Evolutionary conservation across 2,797 vertebrate species (phyloP).

Genomic region (Chanos chanos): DNA sequence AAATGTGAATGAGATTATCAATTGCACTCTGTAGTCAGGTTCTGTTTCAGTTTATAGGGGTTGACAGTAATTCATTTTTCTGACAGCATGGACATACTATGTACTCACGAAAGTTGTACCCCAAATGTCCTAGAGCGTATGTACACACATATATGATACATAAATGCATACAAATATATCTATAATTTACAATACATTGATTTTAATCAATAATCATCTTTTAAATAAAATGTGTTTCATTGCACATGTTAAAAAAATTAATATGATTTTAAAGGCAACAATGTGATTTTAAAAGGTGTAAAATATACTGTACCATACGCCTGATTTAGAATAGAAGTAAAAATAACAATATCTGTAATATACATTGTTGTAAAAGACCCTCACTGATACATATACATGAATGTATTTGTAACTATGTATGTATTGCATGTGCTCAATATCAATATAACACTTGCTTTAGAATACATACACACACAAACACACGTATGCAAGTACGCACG

Average conservation of each 20-base stretch:
- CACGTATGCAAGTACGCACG: slow-evolving; percentile 28
- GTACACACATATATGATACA: slow-evolving; percentile 60
- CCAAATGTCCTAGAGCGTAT: slow-evolving; percentile 54
- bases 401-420: slow-evolving; percentile 46
- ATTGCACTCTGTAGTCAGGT: too few relatives aligned
- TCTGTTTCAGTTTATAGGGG: not conserved
- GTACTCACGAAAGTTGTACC: slow-evolving; percentile 57
- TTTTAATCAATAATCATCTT: slow-evolving; percentile 73
- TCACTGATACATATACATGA: slow-evolving; percentile 68
- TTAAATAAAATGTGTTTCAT: slow-evolving; percentile 78
- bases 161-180: slow-evolving; percentile 67
- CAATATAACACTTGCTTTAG: slow-evolving; percentile 39
- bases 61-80: not conserved
- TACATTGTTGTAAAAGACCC: slow-evolving; percentile 74
- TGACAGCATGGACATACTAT: slow-evolving; percentile 21
- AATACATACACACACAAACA: slow-evolving; percentile 36
- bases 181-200: slow-evolving; percentile 74
- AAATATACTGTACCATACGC: slow-evolving; percentile 72
- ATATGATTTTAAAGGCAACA: slow-evolving; percentile 75
- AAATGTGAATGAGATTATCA: too few relatives aligned
- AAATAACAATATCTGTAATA: slow-evolving; percentile 78
- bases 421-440: slow-evolving; percentile 23
- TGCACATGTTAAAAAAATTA: slow-evolving; percentile 83
- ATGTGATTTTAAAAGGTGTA: slow-evolving; percentile 75
- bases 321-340: slow-evolving; percentile 79